These are phyloP conservation scores for Scopus umbretta DNA, from an alignment of 2,113 vertebrate genomes.

Conservation along the genomic window DNA sequence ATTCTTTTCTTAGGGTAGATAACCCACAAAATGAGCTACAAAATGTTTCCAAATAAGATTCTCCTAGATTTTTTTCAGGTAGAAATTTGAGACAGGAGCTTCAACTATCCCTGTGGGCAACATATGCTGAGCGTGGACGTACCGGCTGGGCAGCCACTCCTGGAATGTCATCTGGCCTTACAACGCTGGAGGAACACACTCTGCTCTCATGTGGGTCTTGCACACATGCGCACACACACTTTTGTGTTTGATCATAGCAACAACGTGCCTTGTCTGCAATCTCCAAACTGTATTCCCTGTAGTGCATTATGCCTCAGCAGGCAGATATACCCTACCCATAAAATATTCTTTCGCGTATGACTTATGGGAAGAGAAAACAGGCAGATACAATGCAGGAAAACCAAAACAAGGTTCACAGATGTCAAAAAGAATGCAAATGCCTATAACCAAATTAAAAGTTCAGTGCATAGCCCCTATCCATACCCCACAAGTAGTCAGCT, in stretches of 20 bases:
- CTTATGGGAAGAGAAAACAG: neutral
- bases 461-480: neutral
- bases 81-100: neutral
- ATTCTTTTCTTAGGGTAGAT: neutral
- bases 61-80: neutral
- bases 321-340: neutral
- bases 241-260: neutral
- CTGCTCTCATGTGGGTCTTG: neutral
- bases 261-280: neutral
- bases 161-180: neutral
- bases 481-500: neutral
- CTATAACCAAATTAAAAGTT: neutral
- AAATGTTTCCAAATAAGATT: neutral
- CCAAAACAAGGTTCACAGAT: neutral
- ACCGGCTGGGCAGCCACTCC: neutral
- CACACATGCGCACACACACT: neutral
- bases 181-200: neutral
- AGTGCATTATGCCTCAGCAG: neutral
- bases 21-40: neutral
- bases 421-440: neutral
- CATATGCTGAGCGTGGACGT: accelerated
- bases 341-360: neutral
- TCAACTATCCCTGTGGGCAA: neutral
- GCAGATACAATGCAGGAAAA: neutral
- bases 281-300: accelerated